Evolutionary conservation across 2,888 invertebrate genomes (phyloP), one percentile per base, ranked within the genome.

Genomic region (Xestia c-nigrum): DNA sequence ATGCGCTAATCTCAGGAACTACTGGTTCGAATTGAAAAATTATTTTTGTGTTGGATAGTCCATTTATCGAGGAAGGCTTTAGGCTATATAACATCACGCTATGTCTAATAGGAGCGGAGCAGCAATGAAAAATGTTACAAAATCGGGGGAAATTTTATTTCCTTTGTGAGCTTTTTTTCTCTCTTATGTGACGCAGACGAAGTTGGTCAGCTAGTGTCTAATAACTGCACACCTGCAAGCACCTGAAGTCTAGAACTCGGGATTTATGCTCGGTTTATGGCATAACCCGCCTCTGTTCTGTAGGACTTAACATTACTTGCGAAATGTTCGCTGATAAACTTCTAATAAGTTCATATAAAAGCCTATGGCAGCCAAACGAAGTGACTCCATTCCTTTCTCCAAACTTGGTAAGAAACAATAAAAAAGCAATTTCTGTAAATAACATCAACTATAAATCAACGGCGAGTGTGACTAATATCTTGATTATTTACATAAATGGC

Each of bases 401-500:
- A 40, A 38, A n/a, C 55, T 63, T 4, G 16, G 5, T 16, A 40
- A 0, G 0, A 52, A 43, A 14, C 21, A 47, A 43, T 19, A 66
- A 82, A 59, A 55, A 63, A 21, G 3, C 50, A 59, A 47, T 78
- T 24, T 63, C 47, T 72, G 12, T 67, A 72, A 72, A 64, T 72
- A 71, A 74, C 55, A 3, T 52, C 3, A 16, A 69, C 24, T 55
- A 74, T 65, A 74, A 38, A 78, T 74, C 31, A 63, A 52, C 24
- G 50, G 2, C 24, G 5, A 73, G 50, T 68, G 81, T 81, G 76
- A 76, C 82, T 73, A 82, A 85, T 65, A 50, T 61, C 57, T 73
- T 31, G 69, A 76, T 81, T 76, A 81, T 70, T 73, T 68, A 68
- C 67, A 73, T 81, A 57, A 75, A n/a, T 43, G n/a, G 40, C 46